Base-by-base conservation (phyloP, 2,113 vertebrate species). In the Albula goreensis region DNA sequence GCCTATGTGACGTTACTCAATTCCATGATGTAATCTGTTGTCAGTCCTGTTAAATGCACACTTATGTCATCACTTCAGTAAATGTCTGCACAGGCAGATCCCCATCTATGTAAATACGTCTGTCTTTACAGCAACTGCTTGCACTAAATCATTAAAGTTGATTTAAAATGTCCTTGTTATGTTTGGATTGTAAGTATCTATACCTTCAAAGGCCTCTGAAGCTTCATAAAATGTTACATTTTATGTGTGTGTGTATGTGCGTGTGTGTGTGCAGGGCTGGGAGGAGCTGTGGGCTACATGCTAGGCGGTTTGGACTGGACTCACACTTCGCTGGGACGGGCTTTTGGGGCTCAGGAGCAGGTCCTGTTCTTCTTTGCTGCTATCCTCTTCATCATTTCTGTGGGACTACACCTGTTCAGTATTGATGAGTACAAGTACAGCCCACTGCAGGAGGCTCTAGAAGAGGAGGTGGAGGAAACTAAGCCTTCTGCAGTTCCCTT, bases 281-380 rank as follows among this genome's bases (percentile, higher is more conserved):
- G 98, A 2, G 98, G 98, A 77, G 98, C 98, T 0, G 92, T 98
- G 0, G 98, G 98, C 90, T 99, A 99, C 1, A 97, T 99, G 89
- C 94, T 99, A 41, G 98, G 98, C 4, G 98, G 98, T 9, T 93
- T 99, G 50, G 96, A 99, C 92, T 99, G 98, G 98, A 99, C 96
- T 0, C 96, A 98, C 91, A 99, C 98, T n/a, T 96, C 98, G 93
- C 90, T 99, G 53, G 97, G 97, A 70, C 17, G 17, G 56, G 89
- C 93, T 89, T 99, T 99, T 90, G 94, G 96, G 84, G 98, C 98
- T 1, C 98, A 99, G 93, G 97, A 99, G 91, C 98, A 99, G 93
- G 97, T 99, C 89, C 95, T 99, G 57, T 99, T 99, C 93, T 94
- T 99, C 94, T 99, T 99, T 0, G 96, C 98, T 0, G 95, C 98